phyloP scores from a whole-genome alignment of 2,888 invertebrate species.

The Meghimatium bilineatum region DNA sequence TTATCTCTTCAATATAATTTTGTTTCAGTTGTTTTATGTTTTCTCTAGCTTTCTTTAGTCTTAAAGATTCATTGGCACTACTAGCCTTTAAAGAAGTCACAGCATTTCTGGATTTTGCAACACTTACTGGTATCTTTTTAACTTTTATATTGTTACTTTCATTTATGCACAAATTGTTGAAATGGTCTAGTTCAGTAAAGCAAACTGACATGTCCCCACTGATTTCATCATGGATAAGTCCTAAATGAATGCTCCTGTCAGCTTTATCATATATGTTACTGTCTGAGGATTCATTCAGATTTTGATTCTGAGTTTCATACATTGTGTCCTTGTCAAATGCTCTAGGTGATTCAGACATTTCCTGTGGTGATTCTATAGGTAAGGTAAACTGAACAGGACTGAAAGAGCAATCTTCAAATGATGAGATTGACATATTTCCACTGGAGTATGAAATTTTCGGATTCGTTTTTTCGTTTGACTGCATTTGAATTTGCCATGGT shows the following conservation, averaged over 20 bases:
- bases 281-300: not conserved
- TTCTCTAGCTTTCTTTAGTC: not conserved
- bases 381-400: constrained; percentile 11
- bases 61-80: not conserved
- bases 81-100: not conserved
- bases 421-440: constrained; percentile 11
- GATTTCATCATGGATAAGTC: not conserved
- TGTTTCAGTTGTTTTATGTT: not conserved
- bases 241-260: not conserved
- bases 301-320: not conserved
- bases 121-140: too few relatives aligned
- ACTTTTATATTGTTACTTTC: not conserved
- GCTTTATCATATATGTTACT: too few relatives aligned
- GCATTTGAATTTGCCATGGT: not conserved
- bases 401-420: constrained; percentile 25
- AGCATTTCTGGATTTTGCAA: not conserved
- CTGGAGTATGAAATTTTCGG: not conserved
- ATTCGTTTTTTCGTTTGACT: not conserved
- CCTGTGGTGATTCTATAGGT: constrained; percentile 14
- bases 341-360: not conserved
- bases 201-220: not conserved
- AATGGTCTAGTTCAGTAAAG: not conserved
- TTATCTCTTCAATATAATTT: not conserved
- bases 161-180: not conserved
- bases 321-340: not conserved